A percentile compares a stretch with the other conserved stretches of the same genome.
Conservation (phyloP, 1,140 invertebrate species). For the Megathymus violae region DNA sequence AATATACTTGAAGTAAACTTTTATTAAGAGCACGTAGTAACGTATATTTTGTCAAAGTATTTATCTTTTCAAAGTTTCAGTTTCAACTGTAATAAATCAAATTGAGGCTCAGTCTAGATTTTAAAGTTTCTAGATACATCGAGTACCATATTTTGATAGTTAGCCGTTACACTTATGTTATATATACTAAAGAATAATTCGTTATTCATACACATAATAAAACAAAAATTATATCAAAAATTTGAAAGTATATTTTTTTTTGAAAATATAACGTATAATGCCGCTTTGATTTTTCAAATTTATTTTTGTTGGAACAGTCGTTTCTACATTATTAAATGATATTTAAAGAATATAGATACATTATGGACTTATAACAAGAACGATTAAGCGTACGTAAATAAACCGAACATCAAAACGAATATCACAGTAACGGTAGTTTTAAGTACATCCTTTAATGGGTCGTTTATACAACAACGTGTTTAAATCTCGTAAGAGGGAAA, state of each 20-base stretch:
- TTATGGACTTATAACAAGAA: conserved; percentile 1
- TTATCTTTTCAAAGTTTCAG: not conserved
- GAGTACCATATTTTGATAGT: too few species aligned
- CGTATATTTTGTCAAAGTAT: not conserved
- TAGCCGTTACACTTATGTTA: too few species aligned
- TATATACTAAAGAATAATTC: too few species aligned
- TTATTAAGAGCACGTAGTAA: conserved; percentile 6
- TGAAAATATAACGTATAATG: too few species aligned
- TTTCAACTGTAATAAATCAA: not conserved
- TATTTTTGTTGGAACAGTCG: too few species aligned
- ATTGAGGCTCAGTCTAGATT: not conserved
- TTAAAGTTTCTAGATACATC: not conserved
- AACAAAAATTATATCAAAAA: too few species aligned
- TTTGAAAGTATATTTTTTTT: too few species aligned
- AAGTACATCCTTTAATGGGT: conserved; percentile 28
- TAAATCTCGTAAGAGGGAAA: conserved; percentile 51
- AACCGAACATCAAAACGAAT: conserved; percentile 21
- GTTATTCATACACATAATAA: too few species aligned
- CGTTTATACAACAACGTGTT: conserved; percentile 39
- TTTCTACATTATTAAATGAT: too few species aligned
- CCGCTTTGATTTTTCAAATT: too few species aligned
- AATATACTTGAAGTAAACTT: not conserved
- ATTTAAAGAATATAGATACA: too few species aligned
- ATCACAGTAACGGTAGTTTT: conserved; percentile 29
- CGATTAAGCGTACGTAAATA: conserved; percentile 26